Evolutionary conservation across 2,797 vertebrate genomes (phyloP), one percentile per base, ranked within the genome.

Genomic region (Gymnoscopelus braueri): DNA sequence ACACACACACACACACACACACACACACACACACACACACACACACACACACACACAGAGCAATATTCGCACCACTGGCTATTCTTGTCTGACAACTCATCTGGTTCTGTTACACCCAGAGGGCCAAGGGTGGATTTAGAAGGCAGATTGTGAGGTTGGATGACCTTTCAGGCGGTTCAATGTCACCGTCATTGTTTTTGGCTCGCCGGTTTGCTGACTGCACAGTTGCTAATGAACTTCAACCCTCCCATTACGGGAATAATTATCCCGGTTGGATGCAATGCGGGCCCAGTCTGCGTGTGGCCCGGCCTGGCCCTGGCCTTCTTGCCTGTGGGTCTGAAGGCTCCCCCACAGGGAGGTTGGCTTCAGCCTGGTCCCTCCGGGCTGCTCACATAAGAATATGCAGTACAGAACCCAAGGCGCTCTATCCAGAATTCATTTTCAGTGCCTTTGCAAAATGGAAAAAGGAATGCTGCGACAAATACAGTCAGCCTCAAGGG

Each of bases 71-170:
- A 68, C 68, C 67, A 69, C 60, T 75, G 55, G 79, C 84, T 89
- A 88, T 88, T 90, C 84, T 86, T 85, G 86, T 89, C 80, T n/a
- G 60, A 56, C 74, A 61, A 39, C 67, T 84, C 81, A 65, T 86
- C 75, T 80, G 84, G 78, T 83, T 84, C 67, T 77, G 67, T 88
- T 87, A 81, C 86, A 87, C 53, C 39, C 71, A 63, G 72, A 79
- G 49, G 68, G 79, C 63, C 81, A 0, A 5, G 7, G 61, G 71
- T 81, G 77, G 77, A 82, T 81, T 88, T 81, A 57, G 62, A 63
- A 75, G 84, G 69, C 74, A 70, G 77, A 84, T 79, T 75, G 54
- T 65, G 54, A 58, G 71, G 71, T 60, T 71, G 75, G 76, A 75
- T 85, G 67, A 80, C 75, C 72, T 87, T 73, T 78, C 77, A 23